Evolutionary conservation across 2,113 vertebrate genomes (phyloP).

Genomic region (Hemibagrus wyckioides): DNA sequence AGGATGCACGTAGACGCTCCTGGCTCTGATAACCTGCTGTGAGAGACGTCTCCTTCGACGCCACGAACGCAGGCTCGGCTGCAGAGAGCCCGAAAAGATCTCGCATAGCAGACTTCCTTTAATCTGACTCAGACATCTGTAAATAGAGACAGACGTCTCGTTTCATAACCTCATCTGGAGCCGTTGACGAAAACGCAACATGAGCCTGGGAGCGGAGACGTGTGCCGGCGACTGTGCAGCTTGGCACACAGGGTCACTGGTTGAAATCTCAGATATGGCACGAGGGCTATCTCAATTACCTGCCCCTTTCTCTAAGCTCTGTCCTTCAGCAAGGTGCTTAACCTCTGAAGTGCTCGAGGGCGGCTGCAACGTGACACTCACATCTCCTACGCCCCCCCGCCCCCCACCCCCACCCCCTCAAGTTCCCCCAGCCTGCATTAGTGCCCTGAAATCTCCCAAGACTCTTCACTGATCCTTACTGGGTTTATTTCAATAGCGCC

Average conservation of each 20-base stretch:
- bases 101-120: slow-evolving; percentile 57
- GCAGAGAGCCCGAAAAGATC: slow-evolving; percentile 33
- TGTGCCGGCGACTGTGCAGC: not conserved
- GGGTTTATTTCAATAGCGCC: slow-evolving; percentile 8
- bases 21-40: slow-evolving; percentile 52
- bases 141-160: slow-evolving; percentile 48
- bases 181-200: slow-evolving; percentile 41
- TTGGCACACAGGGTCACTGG: slow-evolving; percentile 2
- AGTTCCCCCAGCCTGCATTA: not conserved
- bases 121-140: slow-evolving; percentile 51
- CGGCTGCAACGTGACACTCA: not conserved
- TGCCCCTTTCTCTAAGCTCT: slow-evolving; percentile 12
- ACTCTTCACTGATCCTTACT: not conserved
- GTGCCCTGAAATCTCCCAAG: not conserved
- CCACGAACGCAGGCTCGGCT: not conserved
- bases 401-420: not conserved
- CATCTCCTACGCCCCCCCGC: not conserved
- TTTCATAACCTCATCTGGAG: slow-evolving; percentile 49
- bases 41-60: slow-evolving; percentile 23
- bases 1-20: not conserved
- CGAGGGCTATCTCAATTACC: slow-evolving; percentile 16
- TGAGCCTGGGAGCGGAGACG: not conserved
- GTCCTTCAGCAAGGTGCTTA: slow-evolving; percentile 25
- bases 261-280: not conserved
- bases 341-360: slow-evolving; percentile 21